Percentiles rank a stretch among this genome's conserved stretches.
Evolutionary conservation across 2,113 vertebrate species (phyloP).

Genomic region (Carassius carassius): DNA sequence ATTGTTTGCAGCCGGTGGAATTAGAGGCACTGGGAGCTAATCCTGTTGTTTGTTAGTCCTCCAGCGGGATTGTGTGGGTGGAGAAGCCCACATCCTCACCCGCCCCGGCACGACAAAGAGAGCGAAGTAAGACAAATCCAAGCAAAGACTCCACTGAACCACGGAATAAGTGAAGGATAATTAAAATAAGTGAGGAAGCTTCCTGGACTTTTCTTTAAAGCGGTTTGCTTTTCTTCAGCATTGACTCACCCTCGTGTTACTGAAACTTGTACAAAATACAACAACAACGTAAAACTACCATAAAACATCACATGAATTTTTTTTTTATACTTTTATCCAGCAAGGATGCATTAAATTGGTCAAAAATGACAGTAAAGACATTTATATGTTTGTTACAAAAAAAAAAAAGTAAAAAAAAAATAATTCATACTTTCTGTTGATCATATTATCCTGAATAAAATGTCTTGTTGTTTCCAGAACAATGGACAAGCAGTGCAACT

Average conservation of each 20-base stretch:
- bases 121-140: slow-evolving; percentile 18
- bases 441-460: too few relatives aligned
- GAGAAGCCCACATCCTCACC: slow-evolving; percentile 25
- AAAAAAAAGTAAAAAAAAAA: too few relatives aligned
- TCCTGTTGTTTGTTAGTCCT: slow-evolving; percentile 43
- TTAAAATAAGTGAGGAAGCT: slow-evolving; percentile 1
- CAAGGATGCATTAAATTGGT: too few relatives aligned
- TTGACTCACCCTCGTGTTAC: not conserved
- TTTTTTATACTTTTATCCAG: too few relatives aligned
- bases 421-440: too few relatives aligned
- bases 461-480: too few relatives aligned
- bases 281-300: too few relatives aligned
- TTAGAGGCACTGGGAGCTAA: slow-evolving; percentile 35
- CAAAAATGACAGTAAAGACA: too few relatives aligned
- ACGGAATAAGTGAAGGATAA: not conserved
- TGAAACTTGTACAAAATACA: not conserved
- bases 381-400: too few relatives aligned
- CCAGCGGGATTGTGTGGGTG: slow-evolving; percentile 28
- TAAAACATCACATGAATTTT: too few relatives aligned
- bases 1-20: slow-evolving; percentile 54
- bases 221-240: too few relatives aligned
- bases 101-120: not conserved
- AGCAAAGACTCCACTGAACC: not conserved
- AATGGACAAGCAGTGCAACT: too few relatives aligned
- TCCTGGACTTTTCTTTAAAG: slow-evolving; percentile 5